These are phyloP conservation scores for Cyprinodon diabolis DNA, from an alignment of 2,797 vertebrate genomes.

Conservation along the genomic window DNA sequence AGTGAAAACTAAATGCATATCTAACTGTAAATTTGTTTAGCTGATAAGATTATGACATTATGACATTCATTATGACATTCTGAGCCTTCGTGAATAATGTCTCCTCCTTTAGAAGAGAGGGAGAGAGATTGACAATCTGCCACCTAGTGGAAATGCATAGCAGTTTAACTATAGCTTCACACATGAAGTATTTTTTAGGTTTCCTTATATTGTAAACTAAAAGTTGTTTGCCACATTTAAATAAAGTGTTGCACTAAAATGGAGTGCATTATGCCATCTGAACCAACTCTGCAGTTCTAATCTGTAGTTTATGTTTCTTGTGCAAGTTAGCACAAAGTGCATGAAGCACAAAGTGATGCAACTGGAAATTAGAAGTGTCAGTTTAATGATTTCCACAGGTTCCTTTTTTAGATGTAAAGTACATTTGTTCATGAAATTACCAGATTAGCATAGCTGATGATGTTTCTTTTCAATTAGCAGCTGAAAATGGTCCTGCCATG, in stretches of 20 bases:
- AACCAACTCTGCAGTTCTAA: background rate
- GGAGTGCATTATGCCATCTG: background rate
- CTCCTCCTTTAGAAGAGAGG: background rate
- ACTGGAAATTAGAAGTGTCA: background rate
- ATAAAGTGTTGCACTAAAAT: background rate
- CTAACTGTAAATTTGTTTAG: background rate
- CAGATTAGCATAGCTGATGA: too few species aligned
- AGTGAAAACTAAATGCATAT: background rate
- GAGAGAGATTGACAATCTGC: background rate
- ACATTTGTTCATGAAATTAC: too few species aligned
- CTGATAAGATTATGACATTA: background rate
- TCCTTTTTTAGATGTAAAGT: background rate
- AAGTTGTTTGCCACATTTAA: background rate
- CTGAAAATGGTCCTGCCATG: too few species aligned
- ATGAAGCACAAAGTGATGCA: background rate
- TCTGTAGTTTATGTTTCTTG: background rate
- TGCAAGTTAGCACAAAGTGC: background rate
- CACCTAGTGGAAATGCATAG: background rate
- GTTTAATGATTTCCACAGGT: background rate
- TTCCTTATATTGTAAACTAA: background rate
- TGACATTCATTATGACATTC: background rate
- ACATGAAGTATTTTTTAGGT: background rate
- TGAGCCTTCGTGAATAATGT: background rate
- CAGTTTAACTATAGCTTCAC: background rate
- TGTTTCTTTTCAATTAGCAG: too few species aligned